phyloP scores from a whole-genome alignment of 2,888 invertebrate genomes.

The Didymodactylos carnosus region DNA sequence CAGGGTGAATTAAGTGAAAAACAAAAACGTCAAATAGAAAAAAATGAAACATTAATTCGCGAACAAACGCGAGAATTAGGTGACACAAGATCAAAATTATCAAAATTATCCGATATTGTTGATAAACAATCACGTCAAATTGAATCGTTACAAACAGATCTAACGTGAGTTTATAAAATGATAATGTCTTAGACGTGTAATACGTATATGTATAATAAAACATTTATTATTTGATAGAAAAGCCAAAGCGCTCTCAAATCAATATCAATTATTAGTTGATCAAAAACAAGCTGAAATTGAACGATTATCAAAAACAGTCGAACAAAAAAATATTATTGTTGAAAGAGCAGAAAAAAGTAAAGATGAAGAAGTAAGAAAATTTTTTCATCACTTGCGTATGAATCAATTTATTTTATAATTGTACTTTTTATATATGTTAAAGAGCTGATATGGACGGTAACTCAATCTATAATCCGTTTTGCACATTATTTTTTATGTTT shows the following conservation, averaged over 20 bases:
- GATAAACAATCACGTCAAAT: slow-evolving; percentile 18
- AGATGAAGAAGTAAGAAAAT: not conserved
- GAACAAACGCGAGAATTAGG: slow-evolving; percentile 25
- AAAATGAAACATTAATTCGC: slow-evolving; percentile 21
- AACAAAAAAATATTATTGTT: not conserved
- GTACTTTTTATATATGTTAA: too few relatives aligned
- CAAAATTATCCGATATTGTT: slow-evolving; percentile 30
- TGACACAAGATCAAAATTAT: slow-evolving; percentile 28
- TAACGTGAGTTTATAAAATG: not conserved
- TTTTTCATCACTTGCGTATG: too few relatives aligned
- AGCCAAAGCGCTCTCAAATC: not conserved
- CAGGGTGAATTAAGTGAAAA: slow-evolving; percentile 31
- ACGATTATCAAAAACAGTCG: not conserved
- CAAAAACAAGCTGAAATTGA: not conserved
- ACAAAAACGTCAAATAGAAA: slow-evolving; percentile 31
- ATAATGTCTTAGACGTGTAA: not conserved
- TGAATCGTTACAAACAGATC: slow-evolving; percentile 4
- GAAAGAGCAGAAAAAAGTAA: not conserved
- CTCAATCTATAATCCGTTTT: too few relatives aligned
- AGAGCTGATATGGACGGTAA: too few relatives aligned
- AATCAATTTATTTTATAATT: too few relatives aligned
- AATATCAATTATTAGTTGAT: not conserved
- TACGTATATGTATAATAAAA: not conserved
- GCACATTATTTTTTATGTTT: too few relatives aligned
- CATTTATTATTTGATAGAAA: not conserved